phyloP scores from a whole-genome alignment of 2,797 vertebrate genomes.

The Podarcis lilfordi region DNA sequence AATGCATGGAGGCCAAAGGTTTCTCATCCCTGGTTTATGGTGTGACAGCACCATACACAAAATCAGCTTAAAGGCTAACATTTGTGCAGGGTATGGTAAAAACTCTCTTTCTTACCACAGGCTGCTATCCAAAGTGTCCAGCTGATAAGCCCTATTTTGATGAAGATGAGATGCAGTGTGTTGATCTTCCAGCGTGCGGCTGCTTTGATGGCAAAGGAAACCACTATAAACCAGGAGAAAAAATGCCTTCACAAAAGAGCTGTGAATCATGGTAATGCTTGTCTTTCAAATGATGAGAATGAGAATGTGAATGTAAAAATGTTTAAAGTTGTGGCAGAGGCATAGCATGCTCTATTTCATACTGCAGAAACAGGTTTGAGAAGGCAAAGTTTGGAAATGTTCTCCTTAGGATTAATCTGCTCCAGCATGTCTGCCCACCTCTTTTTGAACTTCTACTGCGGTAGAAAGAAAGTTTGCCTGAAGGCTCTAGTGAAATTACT shows the following conservation, averaged over 20 bases:
- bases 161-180: constrained; percentile 84
- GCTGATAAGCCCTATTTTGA: constrained; percentile 84
- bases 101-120: constrained; percentile 68
- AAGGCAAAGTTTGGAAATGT: constrained; percentile 3
- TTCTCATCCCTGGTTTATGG: background rate
- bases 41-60: background rate
- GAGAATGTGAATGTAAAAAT: background rate
- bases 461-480: background rate
- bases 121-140: constrained; percentile 93
- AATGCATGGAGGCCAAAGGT: no score
- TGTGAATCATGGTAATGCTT: constrained; percentile 87
- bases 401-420: background rate
- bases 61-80: background rate
- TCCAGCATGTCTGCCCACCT: background rate
- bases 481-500: background rate
- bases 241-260: constrained; percentile 77
- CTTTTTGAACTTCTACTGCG: background rate
- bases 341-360: background rate
- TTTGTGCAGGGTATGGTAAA: background rate
- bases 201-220: constrained; percentile 80
- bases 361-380: background rate
- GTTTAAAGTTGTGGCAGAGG: constrained; percentile 9
- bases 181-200: constrained; percentile 76
- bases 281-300: background rate
- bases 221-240: constrained; percentile 75